These are phyloP conservation scores for Chironomus striatipennis DNA, from an alignment of 1,140 invertebrate species.

Conservation along the genomic window DNA sequence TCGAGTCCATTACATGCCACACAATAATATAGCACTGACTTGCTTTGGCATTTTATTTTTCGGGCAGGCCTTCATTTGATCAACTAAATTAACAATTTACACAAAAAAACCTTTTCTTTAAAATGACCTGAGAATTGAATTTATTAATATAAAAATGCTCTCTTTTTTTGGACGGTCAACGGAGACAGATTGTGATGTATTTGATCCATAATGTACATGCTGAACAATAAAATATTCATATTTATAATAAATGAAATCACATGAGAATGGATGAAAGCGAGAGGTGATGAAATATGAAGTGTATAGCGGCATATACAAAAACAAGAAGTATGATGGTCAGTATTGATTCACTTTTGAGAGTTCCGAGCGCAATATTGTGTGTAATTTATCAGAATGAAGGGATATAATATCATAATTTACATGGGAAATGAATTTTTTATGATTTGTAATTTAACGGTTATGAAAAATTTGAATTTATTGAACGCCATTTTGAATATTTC, in stretches of 20 bases:
- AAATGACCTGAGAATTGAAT: not conserved
- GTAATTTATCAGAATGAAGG: not conserved
- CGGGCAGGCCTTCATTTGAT: not conserved
- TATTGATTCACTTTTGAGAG: no score
- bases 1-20: not conserved
- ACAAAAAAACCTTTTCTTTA: not conserved
- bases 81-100: slow-evolving; percentile 8
- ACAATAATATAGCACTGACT: not conserved
- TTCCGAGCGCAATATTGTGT: no score
- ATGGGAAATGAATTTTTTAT: no score
- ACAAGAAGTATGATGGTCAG: no score
- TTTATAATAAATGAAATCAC: not conserved
- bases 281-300: no score
- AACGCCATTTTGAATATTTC: no score
- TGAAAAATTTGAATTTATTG: no score
- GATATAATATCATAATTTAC: no score
- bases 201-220: not conserved
- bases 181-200: slow-evolving; percentile 1
- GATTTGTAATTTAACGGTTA: no score
- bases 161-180: not conserved
- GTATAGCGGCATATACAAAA: no score
- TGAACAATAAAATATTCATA: no score
- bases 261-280: not conserved
- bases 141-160: not conserved
- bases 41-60: not conserved